These are phyloP conservation scores for Botia almorhae DNA, from an alignment of 2,797 vertebrate species.

Conservation along the genomic window DNA sequence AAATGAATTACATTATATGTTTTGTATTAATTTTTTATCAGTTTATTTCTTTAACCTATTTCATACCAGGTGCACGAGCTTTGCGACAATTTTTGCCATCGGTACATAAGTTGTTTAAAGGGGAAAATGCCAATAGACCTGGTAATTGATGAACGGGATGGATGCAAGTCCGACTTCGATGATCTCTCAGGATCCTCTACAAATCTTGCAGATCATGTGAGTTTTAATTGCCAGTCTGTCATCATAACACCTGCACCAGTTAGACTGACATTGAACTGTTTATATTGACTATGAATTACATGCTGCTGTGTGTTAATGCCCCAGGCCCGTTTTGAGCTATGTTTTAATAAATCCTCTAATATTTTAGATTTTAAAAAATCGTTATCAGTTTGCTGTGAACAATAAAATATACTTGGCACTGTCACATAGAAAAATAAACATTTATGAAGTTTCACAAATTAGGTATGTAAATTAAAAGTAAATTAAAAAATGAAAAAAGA, in stretches of 20 bases:
- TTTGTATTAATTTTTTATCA: neutral
- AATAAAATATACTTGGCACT: neutral
- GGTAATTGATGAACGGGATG: constrained; percentile 93
- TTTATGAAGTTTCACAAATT: neutral
- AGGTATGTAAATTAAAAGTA: too few species aligned
- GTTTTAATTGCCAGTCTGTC: constrained; percentile 67
- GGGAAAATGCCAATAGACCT: constrained; percentile 98
- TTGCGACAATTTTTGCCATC: constrained; percentile 97
- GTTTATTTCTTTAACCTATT: neutral
- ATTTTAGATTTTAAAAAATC: neutral
- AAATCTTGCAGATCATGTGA: constrained; percentile 92
- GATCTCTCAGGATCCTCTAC: constrained; percentile 93
- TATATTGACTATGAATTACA: neutral
- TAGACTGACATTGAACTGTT: neutral
- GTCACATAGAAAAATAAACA: neutral
- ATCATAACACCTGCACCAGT: constrained; percentile 5
- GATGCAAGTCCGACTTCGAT: constrained; percentile 93
- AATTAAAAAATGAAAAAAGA: neutral
- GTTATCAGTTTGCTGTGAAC: neutral
- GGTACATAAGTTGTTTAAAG: constrained; percentile 98
- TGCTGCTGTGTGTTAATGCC: neutral
- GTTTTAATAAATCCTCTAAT: neutral
- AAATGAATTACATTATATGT: neutral
- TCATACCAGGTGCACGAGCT: constrained; percentile 89
- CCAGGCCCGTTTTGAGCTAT: neutral